Base-by-base conservation (phyloP, 2,113 vertebrate species). In the Camelus dromedarius region DNA sequence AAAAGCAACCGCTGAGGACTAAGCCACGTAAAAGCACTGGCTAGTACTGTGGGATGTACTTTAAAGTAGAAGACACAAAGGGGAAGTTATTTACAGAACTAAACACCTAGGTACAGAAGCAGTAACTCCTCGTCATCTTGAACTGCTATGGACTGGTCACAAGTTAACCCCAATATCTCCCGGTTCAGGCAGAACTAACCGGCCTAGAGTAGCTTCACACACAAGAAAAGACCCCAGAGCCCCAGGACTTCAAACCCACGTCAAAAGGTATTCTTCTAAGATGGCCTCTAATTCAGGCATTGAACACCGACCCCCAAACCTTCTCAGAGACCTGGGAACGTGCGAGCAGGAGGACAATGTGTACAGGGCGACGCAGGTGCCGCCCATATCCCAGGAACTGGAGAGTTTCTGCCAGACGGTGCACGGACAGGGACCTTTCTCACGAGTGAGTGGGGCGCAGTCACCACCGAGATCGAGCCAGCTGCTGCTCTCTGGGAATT, bases 11-110 rank as follows among this genome's bases (percentile, higher is more conserved):
- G 60, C 28, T 32, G 38, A 95, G 91, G 46, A 70, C 46, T 73
- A 93, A 73, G 38, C 19, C 64, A 85, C 28, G 69, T 18, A 75
- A 32, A 66, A 75, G 14, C 54, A 32, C 75, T 69, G 72, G 77
- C 35, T 50, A 50, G 54, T 52, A 14, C 13, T 54, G 13, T 16
- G 13, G 52, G 16, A 54, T 54, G 9, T 54, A 93, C 87, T 94
- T 96, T 64, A 52, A 81, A 94, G 46, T 14, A 87, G 67, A 92
- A 88, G 14, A 72, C 60, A 87, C 69, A 91, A 42, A 66, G 26
- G 90, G 75, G 70, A 88, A 94, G 91, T 95, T 8, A 96, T 94
- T 91, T 72, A 89, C 26, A 97, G 81, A 92, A 90, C 30, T 30
- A 46, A 88, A 89, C 35, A 38, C 54, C 64, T 35, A 54, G 38